These are phyloP conservation scores for Pecten maximus DNA, from an alignment of 2,888 invertebrate species.

Conservation along the genomic window DNA sequence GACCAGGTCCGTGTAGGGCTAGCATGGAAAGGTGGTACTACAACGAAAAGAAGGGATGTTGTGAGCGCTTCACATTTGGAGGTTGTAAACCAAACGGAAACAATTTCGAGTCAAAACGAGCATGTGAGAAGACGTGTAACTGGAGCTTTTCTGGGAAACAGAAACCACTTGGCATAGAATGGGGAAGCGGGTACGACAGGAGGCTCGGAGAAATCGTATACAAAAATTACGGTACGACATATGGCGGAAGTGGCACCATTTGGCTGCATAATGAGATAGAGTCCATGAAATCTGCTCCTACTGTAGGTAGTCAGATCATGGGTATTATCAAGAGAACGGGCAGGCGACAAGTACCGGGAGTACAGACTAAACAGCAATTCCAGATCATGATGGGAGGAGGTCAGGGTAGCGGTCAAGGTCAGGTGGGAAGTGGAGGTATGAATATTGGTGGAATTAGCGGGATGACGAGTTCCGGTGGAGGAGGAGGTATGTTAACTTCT, in stretches of 20 bases:
- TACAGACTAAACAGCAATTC: slow-evolving; percentile 11
- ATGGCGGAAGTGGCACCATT: slow-evolving; percentile 43
- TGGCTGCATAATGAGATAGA: slow-evolving; percentile 47
- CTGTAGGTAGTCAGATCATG: slow-evolving; percentile 37
- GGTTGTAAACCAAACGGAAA: slow-evolving; percentile 52
- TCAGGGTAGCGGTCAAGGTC: background rate
- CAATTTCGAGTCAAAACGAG: slow-evolving; percentile 46
- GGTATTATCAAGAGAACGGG: slow-evolving; percentile 21
- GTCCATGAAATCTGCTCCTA: slow-evolving; percentile 16
- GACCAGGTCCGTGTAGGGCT: slow-evolving; percentile 44
- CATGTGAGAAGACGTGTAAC: slow-evolving; percentile 43
- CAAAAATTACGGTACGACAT: slow-evolving; percentile 38
- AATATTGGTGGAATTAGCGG: background rate
- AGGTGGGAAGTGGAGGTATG: background rate
- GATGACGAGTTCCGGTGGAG: background rate
- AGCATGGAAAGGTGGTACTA: slow-evolving; percentile 48
- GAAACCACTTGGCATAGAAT: slow-evolving; percentile 46
- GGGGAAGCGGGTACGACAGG: slow-evolving; percentile 46
- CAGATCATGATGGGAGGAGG: background rate
- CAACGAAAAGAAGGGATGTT: slow-evolving; percentile 48
- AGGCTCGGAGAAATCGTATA: slow-evolving; percentile 38
- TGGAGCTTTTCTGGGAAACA: slow-evolving; percentile 40
- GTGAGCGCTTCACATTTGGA: slow-evolving; percentile 49
- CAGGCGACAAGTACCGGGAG: slow-evolving; percentile 38
- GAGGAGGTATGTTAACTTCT: background rate